Conservation (phyloP, 2,888 invertebrate genomes). For the Litoditis marina region DNA sequence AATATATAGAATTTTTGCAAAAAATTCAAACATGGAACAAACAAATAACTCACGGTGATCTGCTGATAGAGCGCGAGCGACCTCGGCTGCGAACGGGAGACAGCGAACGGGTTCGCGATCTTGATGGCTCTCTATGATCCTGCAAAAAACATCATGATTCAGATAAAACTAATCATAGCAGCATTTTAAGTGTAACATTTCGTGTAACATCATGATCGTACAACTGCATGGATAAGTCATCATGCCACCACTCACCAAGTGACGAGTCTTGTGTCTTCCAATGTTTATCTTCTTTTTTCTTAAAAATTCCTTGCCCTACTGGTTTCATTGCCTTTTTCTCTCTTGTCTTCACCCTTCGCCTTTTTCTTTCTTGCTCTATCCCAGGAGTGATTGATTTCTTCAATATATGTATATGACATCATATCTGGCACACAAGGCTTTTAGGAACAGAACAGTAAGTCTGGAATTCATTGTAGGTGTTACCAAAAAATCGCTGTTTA, state of each 20-base stretch:
- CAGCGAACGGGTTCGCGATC: conserved; percentile 5
- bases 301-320: too few relatives aligned
- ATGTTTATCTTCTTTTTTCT: too few relatives aligned
- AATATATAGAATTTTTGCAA: too few relatives aligned
- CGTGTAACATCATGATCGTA: too few relatives aligned
- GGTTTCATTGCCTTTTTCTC: background rate
- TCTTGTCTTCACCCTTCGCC: background rate
- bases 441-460: too few relatives aligned
- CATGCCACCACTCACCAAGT: too few relatives aligned
- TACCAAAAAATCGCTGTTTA: too few relatives aligned
- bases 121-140: conserved; percentile 5
- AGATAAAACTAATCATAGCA: background rate
- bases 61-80: conserved; percentile 5
- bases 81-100: conserved; percentile 3
- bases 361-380: conserved; percentile 10
- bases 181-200: background rate
- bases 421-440: background rate
- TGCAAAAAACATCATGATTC: background rate
- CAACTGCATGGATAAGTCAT: too few relatives aligned
- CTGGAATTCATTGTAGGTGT: too few relatives aligned
- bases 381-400: background rate
- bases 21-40: background rate
- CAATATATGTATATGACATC: background rate
- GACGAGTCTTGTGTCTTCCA: too few relatives aligned
- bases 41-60: conserved; percentile 4